A percentile compares a stretch with the other conserved stretches of the same genome.
phyloP scores from a whole-genome alignment of 1,140 invertebrate species.

The Lethocerus indicus region DNA sequence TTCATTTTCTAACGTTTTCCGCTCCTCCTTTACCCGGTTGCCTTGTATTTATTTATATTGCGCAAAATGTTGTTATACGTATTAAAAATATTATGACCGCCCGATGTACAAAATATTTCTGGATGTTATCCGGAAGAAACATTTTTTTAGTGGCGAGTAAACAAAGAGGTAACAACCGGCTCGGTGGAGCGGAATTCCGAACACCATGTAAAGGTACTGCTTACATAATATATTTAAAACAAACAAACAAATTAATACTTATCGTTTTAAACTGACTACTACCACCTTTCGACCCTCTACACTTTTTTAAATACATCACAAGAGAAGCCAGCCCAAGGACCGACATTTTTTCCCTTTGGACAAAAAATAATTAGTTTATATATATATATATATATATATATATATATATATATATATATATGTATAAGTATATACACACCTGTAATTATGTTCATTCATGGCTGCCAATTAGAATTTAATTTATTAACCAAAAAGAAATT shows the following conservation, averaged over 20 bases:
- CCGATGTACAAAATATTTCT: background rate
- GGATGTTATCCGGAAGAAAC: too few relatives aligned
- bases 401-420: slow-evolving; percentile 6
- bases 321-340: too few relatives aligned
- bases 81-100: slow-evolving; percentile 1
- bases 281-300: too few relatives aligned
- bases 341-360: too few relatives aligned
- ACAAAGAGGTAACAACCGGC: too few relatives aligned
- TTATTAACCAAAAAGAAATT: slow-evolving; percentile 1
- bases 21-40: background rate
- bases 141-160: too few relatives aligned
- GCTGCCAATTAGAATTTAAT: slow-evolving; percentile 5
- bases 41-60: background rate
- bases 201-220: background rate
- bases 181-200: background rate
- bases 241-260: background rate
- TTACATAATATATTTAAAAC: background rate
- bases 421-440: background rate
- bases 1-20: background rate
- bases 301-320: slow-evolving; percentile 1
- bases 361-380: background rate
- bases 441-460: too few relatives aligned
- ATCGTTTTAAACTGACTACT: background rate
- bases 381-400: background rate
- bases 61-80: background rate